phyloP scores from a whole-genome alignment of 2,888 invertebrate species.

The Chrysopilus asiliformis region DNA sequence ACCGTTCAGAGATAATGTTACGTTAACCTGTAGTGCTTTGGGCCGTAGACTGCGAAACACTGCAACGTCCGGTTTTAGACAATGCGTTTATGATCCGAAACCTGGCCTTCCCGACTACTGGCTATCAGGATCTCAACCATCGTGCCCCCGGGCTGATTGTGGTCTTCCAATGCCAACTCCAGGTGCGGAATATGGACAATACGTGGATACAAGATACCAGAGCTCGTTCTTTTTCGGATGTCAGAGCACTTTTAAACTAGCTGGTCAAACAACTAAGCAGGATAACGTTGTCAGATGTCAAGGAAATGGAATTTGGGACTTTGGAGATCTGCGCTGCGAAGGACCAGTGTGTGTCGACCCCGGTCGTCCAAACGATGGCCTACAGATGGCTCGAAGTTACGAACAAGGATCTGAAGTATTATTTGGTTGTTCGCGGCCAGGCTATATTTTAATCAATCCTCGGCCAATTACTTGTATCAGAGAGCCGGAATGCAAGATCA shows the following conservation, averaged over 20 bases:
- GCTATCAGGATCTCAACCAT: constrained; percentile 74
- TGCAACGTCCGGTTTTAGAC: constrained; percentile 71
- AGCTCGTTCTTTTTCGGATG: constrained; percentile 93
- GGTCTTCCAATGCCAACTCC: constrained; percentile 84
- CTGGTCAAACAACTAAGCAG: constrained; percentile 81
- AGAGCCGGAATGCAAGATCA: constrained; percentile 88
- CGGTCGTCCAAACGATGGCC: constrained; percentile 83
- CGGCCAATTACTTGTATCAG: constrained; percentile 80
- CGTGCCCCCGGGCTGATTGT: constrained; percentile 81
- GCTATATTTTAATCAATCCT: constrained; percentile 84
- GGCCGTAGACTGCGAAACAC: constrained; percentile 71
- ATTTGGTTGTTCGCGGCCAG: constrained; percentile 81
- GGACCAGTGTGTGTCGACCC: constrained; percentile 96
- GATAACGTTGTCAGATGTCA: constrained; percentile 88
- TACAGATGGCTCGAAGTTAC: constrained; percentile 69
- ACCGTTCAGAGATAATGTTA: constrained; percentile 82
- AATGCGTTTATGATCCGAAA: constrained; percentile 92
- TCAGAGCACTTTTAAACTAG: constrained; percentile 87
- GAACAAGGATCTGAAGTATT: constrained; percentile 83
- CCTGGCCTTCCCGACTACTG: constrained; percentile 81
- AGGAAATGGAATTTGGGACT: constrained; percentile 92
- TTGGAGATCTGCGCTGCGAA: constrained; percentile 85
- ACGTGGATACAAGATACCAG: constrained; percentile 76
- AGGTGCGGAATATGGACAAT: constrained; percentile 86
- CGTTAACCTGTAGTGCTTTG: constrained; percentile 62